phyloP scores from a whole-genome alignment of 2,113 vertebrate species.

The Empidonax alnorum region DNA sequence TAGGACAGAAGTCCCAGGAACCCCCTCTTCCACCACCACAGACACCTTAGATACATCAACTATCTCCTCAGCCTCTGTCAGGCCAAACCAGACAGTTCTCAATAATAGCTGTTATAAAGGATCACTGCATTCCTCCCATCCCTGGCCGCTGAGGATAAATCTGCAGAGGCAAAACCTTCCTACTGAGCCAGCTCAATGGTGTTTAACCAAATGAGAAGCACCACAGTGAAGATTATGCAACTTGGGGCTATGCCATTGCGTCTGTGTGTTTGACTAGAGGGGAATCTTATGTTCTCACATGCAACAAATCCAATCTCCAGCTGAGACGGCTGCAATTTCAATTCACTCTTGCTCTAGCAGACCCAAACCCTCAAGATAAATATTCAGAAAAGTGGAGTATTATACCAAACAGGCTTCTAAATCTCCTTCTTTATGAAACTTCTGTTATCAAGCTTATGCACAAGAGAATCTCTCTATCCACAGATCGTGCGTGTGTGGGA shows the following conservation, averaged over 20 bases:
- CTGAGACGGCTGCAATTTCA: neutral
- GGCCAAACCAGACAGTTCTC: neutral
- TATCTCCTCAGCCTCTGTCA: neutral
- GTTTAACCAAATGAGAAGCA: neutral
- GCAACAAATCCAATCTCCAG: neutral
- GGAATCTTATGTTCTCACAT: neutral
- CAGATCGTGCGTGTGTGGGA: rapidly evolving
- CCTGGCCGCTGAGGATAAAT: neutral
- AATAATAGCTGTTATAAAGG: neutral
- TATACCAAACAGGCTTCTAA: neutral
- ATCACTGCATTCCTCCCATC: neutral
- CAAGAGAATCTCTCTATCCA: neutral
- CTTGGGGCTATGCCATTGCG: neutral
- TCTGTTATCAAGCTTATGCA: neutral
- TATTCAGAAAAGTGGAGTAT: neutral
- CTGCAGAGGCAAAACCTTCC: neutral
- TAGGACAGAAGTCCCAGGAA: neutral
- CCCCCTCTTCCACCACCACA: neutral
- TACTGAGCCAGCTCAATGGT: neutral
- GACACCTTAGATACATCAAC: neutral
- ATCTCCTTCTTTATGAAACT: neutral
- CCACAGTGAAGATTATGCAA: neutral
- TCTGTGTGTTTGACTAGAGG: neutral
- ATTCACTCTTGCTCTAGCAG: neutral
- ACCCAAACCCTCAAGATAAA: neutral